phyloP scores from a whole-genome alignment of 2,113 vertebrate genomes.

The Channa argus region DNA sequence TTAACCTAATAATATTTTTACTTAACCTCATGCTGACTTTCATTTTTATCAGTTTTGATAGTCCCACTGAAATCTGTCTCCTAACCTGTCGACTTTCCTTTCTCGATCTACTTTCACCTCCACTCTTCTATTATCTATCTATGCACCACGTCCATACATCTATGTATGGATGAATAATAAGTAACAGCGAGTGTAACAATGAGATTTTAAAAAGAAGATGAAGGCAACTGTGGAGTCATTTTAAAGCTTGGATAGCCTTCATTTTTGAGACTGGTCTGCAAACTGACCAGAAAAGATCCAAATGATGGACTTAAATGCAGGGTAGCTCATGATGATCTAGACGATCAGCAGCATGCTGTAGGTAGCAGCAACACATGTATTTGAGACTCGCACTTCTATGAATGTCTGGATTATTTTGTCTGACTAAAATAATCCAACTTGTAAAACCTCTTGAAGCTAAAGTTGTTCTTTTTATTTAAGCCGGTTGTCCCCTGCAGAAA shows the following conservation, averaged over 20 bases:
- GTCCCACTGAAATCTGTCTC: background rate
- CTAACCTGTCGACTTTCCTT: slow-evolving; percentile 11
- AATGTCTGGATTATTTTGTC: too few species aligned
- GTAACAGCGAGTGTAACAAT: too few species aligned
- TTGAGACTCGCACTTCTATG: slow-evolving; percentile 1
- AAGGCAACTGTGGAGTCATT: background rate
- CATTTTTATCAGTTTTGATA: slow-evolving; percentile 43
- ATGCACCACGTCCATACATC: background rate
- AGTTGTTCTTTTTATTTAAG: background rate
- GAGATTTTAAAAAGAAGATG: background rate
- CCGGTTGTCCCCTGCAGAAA: slow-evolving; percentile 1
- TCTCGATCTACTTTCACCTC: background rate
- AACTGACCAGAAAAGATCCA: background rate
- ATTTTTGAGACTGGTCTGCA: background rate
- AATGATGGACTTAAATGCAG: background rate
- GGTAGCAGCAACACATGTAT: background rate
- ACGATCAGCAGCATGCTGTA: background rate
- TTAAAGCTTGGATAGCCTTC: background rate
- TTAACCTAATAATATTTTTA: slow-evolving; percentile 52
- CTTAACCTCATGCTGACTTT: slow-evolving; percentile 40
- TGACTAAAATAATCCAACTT: background rate
- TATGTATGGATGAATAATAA: too few species aligned
- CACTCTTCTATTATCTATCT: background rate
- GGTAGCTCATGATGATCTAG: background rate
- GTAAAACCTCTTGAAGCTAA: background rate